These are phyloP conservation scores for Burhinus oedicnemus DNA, from an alignment of 2,113 vertebrate genomes.

Conservation along the genomic window DNA sequence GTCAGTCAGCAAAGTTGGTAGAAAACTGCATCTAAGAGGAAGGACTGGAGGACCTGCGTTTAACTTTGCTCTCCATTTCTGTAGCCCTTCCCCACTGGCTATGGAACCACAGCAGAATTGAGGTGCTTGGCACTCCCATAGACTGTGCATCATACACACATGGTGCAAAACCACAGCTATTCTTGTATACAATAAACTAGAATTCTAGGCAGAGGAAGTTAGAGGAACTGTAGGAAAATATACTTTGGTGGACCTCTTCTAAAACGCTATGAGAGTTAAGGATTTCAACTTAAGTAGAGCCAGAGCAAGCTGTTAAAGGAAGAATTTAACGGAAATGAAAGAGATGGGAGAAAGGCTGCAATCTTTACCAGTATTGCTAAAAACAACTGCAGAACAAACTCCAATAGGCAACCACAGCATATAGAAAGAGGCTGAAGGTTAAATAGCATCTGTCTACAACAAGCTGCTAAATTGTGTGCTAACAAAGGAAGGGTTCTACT, in stretches of 20 bases:
- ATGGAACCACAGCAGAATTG: fast-evolving
- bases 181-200: neutral
- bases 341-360: neutral
- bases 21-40: neutral
- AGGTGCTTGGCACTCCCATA: neutral
- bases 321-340: neutral
- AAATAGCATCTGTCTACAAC: neutral
- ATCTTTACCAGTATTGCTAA: neutral
- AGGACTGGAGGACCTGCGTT: neutral
- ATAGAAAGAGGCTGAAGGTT: neutral
- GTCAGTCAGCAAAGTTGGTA: neutral
- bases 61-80: neutral
- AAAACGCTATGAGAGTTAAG: neutral
- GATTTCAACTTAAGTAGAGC: neutral
- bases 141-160: neutral
- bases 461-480: neutral
- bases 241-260: neutral
- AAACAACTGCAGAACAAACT: neutral
- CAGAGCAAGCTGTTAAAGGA: neutral
- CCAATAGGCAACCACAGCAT: neutral
- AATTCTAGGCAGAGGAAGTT: neutral
- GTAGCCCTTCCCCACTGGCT: neutral
- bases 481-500: neutral
- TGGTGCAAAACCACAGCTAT: neutral
- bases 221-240: neutral